Evolutionary conservation across 2,113 vertebrate genomes (phyloP).

Genomic region (Malaclemys terrapin): DNA sequence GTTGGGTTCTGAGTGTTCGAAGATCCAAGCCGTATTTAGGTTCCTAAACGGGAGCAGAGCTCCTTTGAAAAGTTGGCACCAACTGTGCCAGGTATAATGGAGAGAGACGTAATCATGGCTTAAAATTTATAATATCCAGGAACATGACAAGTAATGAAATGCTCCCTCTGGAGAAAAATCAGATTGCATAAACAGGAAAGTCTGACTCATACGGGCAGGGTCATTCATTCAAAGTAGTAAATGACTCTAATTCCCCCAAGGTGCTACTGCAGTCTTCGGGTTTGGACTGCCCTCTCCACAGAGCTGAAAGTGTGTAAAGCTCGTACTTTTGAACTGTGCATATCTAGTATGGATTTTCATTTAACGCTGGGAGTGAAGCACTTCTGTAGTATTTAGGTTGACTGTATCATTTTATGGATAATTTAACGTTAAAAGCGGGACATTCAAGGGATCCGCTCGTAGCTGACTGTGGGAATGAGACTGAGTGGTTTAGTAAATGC

Average conservation of each 20-base stretch:
- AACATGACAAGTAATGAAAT: neutral
- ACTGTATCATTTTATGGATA: neutral
- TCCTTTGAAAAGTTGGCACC: neutral
- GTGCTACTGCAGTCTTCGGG: neutral
- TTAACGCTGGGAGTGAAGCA: neutral
- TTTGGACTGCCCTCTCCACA: neutral
- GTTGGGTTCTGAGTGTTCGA: neutral
- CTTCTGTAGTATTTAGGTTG: neutral
- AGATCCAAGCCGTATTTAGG: neutral
- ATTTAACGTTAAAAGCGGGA: neutral
- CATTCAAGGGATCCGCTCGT: neutral
- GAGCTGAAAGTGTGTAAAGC: neutral
- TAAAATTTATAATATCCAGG: slow-evolving; percentile 13
- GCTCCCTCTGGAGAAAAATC: neutral
- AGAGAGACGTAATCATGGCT: neutral
- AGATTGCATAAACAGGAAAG: slow-evolving; percentile 23
- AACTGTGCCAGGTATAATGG: neutral
- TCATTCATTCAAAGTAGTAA: slow-evolving; percentile 2
- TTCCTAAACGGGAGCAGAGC: neutral
- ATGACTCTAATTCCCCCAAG: neutral
- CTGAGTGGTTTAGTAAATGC: neutral
- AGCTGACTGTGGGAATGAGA: neutral
- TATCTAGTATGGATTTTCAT: slow-evolving; percentile 17
- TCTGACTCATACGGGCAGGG: neutral
- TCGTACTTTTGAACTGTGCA: neutral